Evolutionary conservation across 37 sponge, comb jelly and placozoan species (phyloP), one percentile per base, ranked within the genome.

Genomic region (Theonella swinhoei): DNA sequence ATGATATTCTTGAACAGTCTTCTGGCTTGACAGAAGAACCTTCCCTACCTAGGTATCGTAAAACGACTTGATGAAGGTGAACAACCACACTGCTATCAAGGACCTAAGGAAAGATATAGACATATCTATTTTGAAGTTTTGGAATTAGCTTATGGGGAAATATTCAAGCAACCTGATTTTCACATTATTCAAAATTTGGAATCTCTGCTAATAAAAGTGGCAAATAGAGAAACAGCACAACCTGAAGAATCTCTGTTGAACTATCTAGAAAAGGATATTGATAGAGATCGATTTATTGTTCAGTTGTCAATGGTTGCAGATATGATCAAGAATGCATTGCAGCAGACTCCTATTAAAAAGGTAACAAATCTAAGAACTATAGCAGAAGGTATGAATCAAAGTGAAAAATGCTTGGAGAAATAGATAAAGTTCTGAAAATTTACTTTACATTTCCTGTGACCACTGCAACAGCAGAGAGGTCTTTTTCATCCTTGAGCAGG

Each of bases 1-100:
- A 74, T 74, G 28, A 63, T 25, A 61, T 62, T 1, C 37, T 83
- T 22, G 24, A 4, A 17, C 33, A 60, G 4, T 47, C 74, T 35
- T 1, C 33, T 29, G 33, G 64, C 33, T 60, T 83, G 75, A 83
- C 83, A 30, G 83, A 22, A 39, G 83, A 60, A 59, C 83, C 83
- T 31, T 69, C 58, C 39, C 58, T 75, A 19, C 72, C 72, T 3
- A 33, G 37, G 22, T 24, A 36, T 28, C 34, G 83, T 32, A 83
- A 74, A 74, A 61, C 43, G 75, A 25, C 26, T 38, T 74, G 83
- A 73, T 83, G 47, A 62, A 37, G 83, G 83, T 36, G 39, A 54
- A 24, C 30, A 26, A 5, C 68, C 81, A 24, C 82, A 81, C 42
- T n/a, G 4, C 5, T 85, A 85, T 40, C 20, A 23, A 1, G 40